Conservation (phyloP, 1,140 invertebrate genomes). For the Heliconius himera region DNA sequence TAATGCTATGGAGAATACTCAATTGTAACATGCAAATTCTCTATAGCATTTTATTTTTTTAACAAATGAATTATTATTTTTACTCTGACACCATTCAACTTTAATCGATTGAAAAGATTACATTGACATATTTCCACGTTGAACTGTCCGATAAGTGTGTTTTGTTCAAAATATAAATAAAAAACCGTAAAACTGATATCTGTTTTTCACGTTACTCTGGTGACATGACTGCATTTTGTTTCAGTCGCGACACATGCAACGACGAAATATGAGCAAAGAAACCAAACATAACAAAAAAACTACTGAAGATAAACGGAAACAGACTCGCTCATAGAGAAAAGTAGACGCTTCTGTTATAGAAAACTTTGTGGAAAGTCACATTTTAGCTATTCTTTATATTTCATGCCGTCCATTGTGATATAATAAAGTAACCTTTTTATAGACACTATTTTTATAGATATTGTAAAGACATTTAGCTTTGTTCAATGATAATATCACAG, state of each 20-base stretch:
- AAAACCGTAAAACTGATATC: conserved; percentile 26
- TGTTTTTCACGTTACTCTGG: conserved; percentile 30
- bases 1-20: conserved; percentile 64
- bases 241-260: conserved; percentile 62
- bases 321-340: conserved; percentile 75
- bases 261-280: conserved; percentile 68
- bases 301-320: conserved; percentile 76
- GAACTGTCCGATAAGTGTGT: conserved; percentile 8
- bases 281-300: conserved; percentile 66
- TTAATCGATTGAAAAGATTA: conserved; percentile 21
- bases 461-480: background rate
- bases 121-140: conserved; percentile 23
- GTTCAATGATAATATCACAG: too few relatives aligned
- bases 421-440: conserved; percentile 9
- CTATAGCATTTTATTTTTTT: conserved; percentile 26
- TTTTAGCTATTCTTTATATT: conserved; percentile 58
- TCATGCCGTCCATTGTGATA: conserved; percentile 1
- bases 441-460: background rate
- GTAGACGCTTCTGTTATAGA: conserved; percentile 67
- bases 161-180: conserved; percentile 32
- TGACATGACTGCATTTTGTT: conserved; percentile 41
- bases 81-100: conserved; percentile 11
- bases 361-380: conserved; percentile 70
- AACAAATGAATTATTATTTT: conserved; percentile 13
- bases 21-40: conserved; percentile 58